A percentile compares a stretch with the other conserved stretches of the same genome.
Conservation (phyloP, 2,888 invertebrate genomes). For the Zaprionus lineosus region DNA sequence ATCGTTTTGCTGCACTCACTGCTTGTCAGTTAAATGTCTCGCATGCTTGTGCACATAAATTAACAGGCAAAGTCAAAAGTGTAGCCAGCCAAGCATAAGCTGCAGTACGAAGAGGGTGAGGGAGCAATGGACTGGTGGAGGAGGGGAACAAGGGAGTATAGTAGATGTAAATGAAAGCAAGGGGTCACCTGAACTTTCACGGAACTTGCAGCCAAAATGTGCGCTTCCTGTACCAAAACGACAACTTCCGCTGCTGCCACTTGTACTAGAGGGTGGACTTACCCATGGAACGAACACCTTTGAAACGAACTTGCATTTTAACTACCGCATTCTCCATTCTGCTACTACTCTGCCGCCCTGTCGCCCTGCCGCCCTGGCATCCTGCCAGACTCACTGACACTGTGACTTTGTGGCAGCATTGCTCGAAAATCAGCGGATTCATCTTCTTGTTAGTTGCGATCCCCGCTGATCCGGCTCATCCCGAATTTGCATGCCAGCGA, state of each 20-base stretch:
- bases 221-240: constrained; percentile 69
- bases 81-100: constrained; percentile 66
- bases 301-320: neutral
- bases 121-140: neutral
- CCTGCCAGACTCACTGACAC: constrained; percentile 8
- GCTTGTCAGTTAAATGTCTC: constrained; percentile 51
- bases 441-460: constrained; percentile 61
- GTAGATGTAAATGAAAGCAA: too few species aligned
- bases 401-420: constrained; percentile 38
- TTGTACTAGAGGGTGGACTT: too few species aligned
- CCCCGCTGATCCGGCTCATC: constrained; percentile 32
- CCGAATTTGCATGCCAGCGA: constrained; percentile 57
- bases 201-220: constrained; percentile 52
- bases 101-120: neutral
- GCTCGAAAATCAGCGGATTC: constrained; percentile 39
- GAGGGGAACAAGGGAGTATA: neutral
- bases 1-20: neutral
- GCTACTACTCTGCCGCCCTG: too few species aligned
- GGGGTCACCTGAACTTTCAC: constrained; percentile 21
- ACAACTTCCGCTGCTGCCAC: constrained; percentile 66
- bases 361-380: neutral
- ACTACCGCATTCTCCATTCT: too few species aligned
- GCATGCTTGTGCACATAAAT: constrained; percentile 71
- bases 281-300: too few species aligned
- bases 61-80: constrained; percentile 62